Base-by-base conservation (phyloP, 1,140 invertebrate genomes). In the Solenopsis invicta region DNA sequence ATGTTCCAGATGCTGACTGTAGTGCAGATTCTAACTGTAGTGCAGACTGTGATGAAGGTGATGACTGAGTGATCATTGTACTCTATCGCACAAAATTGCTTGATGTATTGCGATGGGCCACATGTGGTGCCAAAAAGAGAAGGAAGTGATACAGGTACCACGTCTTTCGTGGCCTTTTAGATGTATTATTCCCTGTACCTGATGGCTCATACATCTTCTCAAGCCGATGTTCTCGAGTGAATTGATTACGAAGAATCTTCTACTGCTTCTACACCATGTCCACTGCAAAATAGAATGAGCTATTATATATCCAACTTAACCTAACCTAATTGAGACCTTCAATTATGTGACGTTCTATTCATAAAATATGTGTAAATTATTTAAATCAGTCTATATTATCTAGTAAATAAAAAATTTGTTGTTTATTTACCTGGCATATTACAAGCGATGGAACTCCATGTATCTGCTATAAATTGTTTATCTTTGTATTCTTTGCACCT, bases 391-490 rank as follows among this genome's bases (percentile, higher is more conserved):
- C 29, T 29, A 29, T 29, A 29, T 62, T 62, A 50, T 34, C 8
- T 66, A 9, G n/a, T 9, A 37, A 66, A 41, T 18, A 66, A 66
- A 64, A 9, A n/a, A n/a, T 41, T 41, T 41, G 41, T 66, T 41
- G 13, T 66, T 66, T 41, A 66, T 41, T n/a, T n/a, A 66, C 64
- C 18, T 41, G 64, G n/a, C 64, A 66, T 66, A 66, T n/a, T n/a
- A 4, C 64, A 66, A 8, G 64, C 18, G 3, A 66, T 66, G 2
- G 18, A 66, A 1, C 8, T 66, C 34, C 64, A 66, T 18, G 34
- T 66, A 10, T 66, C 34, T 2, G 64, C 18, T 2, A 66, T 8
- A 4, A 66, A 66, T 2, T 66, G n/a, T 5, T 66, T 41, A 2
- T 29, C 2, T 29, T 62, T 62, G 2, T 62, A 62, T 29, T 62